Conservation (phyloP, 2,888 invertebrate species). For the Drosophila aldrichi region DNA sequence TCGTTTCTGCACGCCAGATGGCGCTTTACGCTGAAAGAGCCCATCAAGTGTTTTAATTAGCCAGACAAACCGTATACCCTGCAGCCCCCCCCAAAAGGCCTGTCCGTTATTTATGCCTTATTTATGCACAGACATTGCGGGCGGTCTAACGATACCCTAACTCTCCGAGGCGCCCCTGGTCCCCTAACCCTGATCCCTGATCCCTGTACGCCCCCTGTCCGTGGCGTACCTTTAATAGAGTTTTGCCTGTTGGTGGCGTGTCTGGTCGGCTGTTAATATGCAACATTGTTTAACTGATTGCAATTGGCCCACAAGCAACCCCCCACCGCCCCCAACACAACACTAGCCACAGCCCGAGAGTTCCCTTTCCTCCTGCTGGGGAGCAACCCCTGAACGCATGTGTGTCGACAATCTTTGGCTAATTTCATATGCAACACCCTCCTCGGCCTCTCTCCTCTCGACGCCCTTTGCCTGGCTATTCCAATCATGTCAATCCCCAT, state of each 20-base stretch:
- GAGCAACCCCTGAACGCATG: constrained; percentile 24
- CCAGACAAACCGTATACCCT: constrained; percentile 22
- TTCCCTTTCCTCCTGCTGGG: not conserved
- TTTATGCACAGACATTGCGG: constrained; percentile 76
- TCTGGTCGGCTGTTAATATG: constrained; percentile 66
- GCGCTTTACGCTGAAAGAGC: constrained; percentile 50
- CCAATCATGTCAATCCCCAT: constrained; percentile 46
- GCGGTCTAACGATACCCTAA: constrained; percentile 11
- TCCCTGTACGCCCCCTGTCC: not conserved
- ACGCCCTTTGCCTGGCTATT: constrained; percentile 5
- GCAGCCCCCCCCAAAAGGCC: constrained; percentile 37
- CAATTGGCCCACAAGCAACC: constrained; percentile 46
- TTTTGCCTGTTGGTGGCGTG: constrained; percentile 24
- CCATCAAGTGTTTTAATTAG: constrained; percentile 79
- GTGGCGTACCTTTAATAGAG: not conserved
- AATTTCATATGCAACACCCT: constrained; percentile 60
- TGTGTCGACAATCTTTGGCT: constrained; percentile 61
- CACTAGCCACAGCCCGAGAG: not conserved
- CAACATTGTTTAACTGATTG: constrained; percentile 78
- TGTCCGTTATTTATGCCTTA: constrained; percentile 78
- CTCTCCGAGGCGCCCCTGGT: not conserved
- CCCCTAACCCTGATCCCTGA: not conserved
- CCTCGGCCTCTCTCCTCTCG: not conserved
- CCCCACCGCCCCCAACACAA: too few species aligned
- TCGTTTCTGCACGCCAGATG: constrained; percentile 39